Base-by-base conservation (phyloP, 2,113 vertebrate genomes). In the Cryptotis parvus region DNA sequence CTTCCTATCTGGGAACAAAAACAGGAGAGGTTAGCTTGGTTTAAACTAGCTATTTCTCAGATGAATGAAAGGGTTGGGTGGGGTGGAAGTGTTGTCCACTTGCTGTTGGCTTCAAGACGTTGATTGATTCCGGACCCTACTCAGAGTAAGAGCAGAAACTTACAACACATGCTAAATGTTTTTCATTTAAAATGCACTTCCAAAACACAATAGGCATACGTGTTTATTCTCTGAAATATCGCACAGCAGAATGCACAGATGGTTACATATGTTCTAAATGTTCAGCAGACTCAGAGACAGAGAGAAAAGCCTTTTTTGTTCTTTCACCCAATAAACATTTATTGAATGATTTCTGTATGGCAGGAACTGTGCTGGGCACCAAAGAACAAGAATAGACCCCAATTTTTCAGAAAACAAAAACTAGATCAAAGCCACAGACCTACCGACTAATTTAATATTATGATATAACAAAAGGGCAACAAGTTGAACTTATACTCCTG, bases 111-210 rank as follows among this genome's bases (percentile, higher is more conserved):
- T 69, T 85, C 68, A 55, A 90, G 84, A 78, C 61, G 55, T 68
- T 89, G 91, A 92, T 70, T 84, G 92, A 94, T 94, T 95, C 92
- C 0, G 45, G n/a, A 58, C 89, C 72, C 90, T 39, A 27, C 82
- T 88, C 83, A 37, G 66, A 81, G 81, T 29, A 66, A 93, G 39
- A 84, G 35, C 65, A 79, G 77, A 87, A 95, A 95, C 91, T 91
- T 49, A 89, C 65, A 94, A 93, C 95, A 95, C 79, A 93, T 82
- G 91, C 90, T 77, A 81, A 90, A 96, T 14, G n/a, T 68, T 93
- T 89, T 81, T 69, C 74, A 87, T 78, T 95, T 79, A 73, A 70
- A 89, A 87, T 65, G 49, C 70, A 78, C 72, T 94, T 84, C 66
- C n/a, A 94, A 82, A 92, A 75, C 41, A 93, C 87, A 91, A 92